These are phyloP conservation scores for Choristoneura rosaceana DNA, from an alignment of 2,888 invertebrate species.

Conservation along the genomic window DNA sequence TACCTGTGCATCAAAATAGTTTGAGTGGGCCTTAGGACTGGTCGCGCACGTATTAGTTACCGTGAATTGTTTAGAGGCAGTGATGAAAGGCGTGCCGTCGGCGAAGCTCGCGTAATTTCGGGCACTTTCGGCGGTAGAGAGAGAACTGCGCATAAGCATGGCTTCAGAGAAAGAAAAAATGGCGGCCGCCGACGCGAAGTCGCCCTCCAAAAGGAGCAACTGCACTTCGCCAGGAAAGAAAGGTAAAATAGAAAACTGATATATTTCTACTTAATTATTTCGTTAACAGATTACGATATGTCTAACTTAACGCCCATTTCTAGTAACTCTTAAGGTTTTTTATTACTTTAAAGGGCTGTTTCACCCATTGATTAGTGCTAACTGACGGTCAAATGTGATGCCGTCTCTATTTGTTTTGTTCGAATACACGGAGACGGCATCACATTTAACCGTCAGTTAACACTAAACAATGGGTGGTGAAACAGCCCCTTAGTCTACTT, in stretches of 20 bases:
- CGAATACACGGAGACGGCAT: too few relatives aligned
- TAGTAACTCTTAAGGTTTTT: not conserved
- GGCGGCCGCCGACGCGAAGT: conserved; percentile 78
- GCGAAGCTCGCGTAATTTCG: conserved; percentile 64
- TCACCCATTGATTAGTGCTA: too few relatives aligned
- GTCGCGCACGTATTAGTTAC: conserved; percentile 57
- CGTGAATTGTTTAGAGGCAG: conserved; percentile 51
- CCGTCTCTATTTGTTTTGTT: too few relatives aligned
- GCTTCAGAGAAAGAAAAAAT: conserved; percentile 81
- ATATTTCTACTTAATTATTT: not conserved
- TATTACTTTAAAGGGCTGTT: too few relatives aligned
- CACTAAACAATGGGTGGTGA: too few relatives aligned
- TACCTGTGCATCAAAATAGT: conserved; percentile 61
- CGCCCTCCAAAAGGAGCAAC: conserved; percentile 80
- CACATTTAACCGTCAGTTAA: too few relatives aligned
- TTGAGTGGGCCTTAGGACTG: conserved; percentile 63
- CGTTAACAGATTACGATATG: not conserved
- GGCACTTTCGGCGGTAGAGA: conserved; percentile 52
- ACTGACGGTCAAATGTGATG: too few relatives aligned
- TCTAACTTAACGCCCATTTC: not conserved
- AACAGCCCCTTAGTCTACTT: too few relatives aligned
- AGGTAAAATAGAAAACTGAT: conserved; percentile 62
- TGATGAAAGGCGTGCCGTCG: conserved; percentile 66
- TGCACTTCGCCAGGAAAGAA: conserved; percentile 82
- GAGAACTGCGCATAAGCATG: conserved; percentile 66